Evolutionary conservation across 2,113 vertebrate species (phyloP), one percentile per base, ranked within the genome.

Genomic region (Varanus komodoensis): DNA sequence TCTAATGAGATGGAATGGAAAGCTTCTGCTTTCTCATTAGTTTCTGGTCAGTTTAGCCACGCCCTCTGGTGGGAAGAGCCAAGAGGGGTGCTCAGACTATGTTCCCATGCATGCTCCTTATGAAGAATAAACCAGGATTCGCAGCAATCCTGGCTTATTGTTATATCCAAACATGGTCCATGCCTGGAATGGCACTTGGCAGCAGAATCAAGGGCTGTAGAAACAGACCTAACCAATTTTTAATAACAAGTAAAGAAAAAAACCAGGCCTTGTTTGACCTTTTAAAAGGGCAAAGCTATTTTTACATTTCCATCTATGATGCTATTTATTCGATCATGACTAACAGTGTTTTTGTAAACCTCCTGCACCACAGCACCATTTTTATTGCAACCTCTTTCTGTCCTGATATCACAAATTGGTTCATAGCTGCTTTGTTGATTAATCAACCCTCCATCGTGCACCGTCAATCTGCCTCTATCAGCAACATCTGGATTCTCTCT

Each of bases 401-500:
- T 27, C 82, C 75, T 84, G 57, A 67, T 84, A 52, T 64, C 29
- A 48, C 19, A 82, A 6, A 84, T 92, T 75, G 79, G 89, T 87
- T 21, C 19, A 57, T 6, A 77, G 19, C 68, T 54, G 75, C 80
- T 78, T 87, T 90, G 77, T 15, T 0, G 0, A 86, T 74, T 38
- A 84, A 89, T 82, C 57, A 38, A n/a, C 78, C 8, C 52, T 84
- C 82, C 38, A 68, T 52, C 64, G 1, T 90, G 85, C 87, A 91
- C 75, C 87, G 82, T 82, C 71, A 86, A 90, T 84, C 7, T 89
- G 71, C 88, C 50, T 85, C 83, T 38, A 82, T 27, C 29, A 87
- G 38, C 61, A 81, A 48, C 89, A 94, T 87, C 57, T 89, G 90
- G 64, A 90, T 89, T 94, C 90, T 82, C 86, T 88, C 82, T 34